Conservation (phyloP, 2,888 invertebrate genomes). For the Nematopogon swammerdamellus region DNA sequence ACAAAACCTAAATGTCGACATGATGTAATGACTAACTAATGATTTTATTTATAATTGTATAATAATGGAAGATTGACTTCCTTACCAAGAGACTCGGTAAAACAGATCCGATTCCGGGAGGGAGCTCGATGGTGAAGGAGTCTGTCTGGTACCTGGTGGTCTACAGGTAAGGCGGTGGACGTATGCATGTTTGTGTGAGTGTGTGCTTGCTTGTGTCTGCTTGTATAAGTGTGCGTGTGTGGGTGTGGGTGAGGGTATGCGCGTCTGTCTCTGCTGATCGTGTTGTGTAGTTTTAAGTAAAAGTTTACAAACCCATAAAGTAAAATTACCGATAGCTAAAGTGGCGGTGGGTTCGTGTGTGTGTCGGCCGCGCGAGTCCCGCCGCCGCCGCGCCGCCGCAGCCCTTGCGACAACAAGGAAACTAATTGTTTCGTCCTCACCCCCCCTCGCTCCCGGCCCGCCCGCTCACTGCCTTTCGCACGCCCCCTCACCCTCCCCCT, state of each 20-base stretch:
- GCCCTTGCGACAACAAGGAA: slow-evolving; percentile 60
- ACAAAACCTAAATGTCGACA: too few species aligned
- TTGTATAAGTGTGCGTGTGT: slow-evolving; percentile 10
- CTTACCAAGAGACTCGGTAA: too few species aligned
- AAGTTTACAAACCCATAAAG: slow-evolving; percentile 56
- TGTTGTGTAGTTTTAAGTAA: slow-evolving; percentile 43
- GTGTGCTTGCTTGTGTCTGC: too few species aligned
- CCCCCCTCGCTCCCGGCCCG: slow-evolving; percentile 30
- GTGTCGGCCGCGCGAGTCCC: slow-evolving; percentile 42
- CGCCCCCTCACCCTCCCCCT: background rate
- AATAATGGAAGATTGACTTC: background rate
- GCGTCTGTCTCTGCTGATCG: slow-evolving; percentile 2
- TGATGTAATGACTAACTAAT: too few species aligned
- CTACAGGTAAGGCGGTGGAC: too few species aligned
- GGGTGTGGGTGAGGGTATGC: slow-evolving; percentile 9
- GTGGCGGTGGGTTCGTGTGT: slow-evolving; percentile 40
- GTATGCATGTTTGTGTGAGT: too few species aligned
- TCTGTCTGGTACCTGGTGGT: too few species aligned
- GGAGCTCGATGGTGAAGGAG: too few species aligned
- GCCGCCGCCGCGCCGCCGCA: slow-evolving; percentile 37
- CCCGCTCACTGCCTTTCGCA: slow-evolving; percentile 13
- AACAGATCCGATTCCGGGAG: too few species aligned
- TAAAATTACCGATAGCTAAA: slow-evolving; percentile 56
- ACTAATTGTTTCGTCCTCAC: slow-evolving; percentile 58
- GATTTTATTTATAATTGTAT: background rate